phyloP scores from a whole-genome alignment of 64 coral and sea anemone species.

The Acropora yongei region DNA sequence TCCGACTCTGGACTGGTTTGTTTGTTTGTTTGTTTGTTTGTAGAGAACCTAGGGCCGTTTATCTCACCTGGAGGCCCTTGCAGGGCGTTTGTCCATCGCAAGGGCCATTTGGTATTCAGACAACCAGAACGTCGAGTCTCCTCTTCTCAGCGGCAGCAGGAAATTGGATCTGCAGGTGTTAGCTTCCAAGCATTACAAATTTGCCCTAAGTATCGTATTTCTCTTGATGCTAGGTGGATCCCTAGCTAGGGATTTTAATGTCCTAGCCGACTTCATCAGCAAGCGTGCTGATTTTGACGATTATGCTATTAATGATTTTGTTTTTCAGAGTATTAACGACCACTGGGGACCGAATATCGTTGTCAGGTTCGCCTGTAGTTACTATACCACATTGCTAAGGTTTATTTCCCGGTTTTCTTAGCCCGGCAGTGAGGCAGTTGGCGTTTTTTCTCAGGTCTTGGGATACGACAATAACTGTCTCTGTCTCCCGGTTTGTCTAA shows the following conservation, averaged over 20 bases:
- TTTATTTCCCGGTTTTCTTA: constrained; percentile 67
- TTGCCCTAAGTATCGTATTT: constrained; percentile 23
- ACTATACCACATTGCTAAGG: constrained; percentile 48
- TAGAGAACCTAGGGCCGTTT: constrained; percentile 33
- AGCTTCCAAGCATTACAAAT: constrained; percentile 28
- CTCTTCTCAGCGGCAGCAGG: constrained; percentile 50
- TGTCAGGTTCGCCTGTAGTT: constrained; percentile 60
- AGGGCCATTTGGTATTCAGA: constrained; percentile 63
- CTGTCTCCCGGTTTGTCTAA: constrained; percentile 24
- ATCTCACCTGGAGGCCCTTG: background rate
- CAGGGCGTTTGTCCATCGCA: background rate
- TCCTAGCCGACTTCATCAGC: constrained; percentile 29
- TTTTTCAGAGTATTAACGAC: constrained; percentile 8
- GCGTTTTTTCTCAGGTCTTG: constrained; percentile 62
- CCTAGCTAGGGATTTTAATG: constrained; percentile 35
- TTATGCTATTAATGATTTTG: constrained; percentile 25
- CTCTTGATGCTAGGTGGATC: constrained; percentile 43
- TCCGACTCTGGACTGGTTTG: constrained; percentile 4
- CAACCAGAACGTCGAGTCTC: background rate
- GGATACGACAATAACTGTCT: constrained; percentile 48
- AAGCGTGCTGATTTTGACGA: constrained; percentile 38
- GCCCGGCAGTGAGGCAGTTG: constrained; percentile 35
- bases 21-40: constrained; percentile 27
- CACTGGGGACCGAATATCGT: constrained; percentile 55
- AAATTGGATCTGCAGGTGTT: constrained; percentile 31